Base-by-base conservation (phyloP, 1,140 invertebrate species). In the Oedothorax gibbosus region DNA sequence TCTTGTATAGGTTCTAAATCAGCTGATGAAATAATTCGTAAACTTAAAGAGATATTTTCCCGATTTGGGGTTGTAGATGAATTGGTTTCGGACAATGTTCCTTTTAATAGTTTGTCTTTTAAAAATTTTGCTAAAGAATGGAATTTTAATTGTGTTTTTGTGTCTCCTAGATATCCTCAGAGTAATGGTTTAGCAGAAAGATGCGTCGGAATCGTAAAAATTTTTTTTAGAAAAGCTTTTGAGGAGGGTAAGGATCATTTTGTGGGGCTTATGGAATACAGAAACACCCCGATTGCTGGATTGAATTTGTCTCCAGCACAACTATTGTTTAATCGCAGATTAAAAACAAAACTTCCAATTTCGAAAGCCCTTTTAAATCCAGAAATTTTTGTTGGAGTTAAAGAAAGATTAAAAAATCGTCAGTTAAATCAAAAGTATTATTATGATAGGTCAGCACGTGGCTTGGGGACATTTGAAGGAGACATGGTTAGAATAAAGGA, bases 231-330 rank as follows among this genome's bases (percentile, higher is more conserved):
- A 72, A 82, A 82, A 21, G 79, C 53, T 15, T 2, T 12, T 12
- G 76, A 78, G 21, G 76, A 78, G 12, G 49, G 51, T 2, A 49
- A 73, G 20, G 79, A 82, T 56, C n/a, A 76, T 14, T 20, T 76
- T 82, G 71, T 73, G 51, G 66, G 66, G 14, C 35, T 82, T 18
- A 82, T 82, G 79, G 79, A 82, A 73, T 82, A 71, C 53, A 65
- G 79, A 71, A 82, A 82, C 50, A 71, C 64, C 18, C 79, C 79
- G 51, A 71, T 82, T 62, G 12, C 18, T 35, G 71, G 71, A 1
- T 18, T 82, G 18, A 54, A 82, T 73, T 50, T 71, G 9, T 82
- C 79, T 21, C 79, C 79, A 49, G 79, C 65, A 51, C 65, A 82
- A 72, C 18, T 82, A 11, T 51, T 82, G 66, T 82, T 71, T 60